Conservation (phyloP, 2,797 vertebrate genomes). For the Hypotaenidia okinawae region DNA sequence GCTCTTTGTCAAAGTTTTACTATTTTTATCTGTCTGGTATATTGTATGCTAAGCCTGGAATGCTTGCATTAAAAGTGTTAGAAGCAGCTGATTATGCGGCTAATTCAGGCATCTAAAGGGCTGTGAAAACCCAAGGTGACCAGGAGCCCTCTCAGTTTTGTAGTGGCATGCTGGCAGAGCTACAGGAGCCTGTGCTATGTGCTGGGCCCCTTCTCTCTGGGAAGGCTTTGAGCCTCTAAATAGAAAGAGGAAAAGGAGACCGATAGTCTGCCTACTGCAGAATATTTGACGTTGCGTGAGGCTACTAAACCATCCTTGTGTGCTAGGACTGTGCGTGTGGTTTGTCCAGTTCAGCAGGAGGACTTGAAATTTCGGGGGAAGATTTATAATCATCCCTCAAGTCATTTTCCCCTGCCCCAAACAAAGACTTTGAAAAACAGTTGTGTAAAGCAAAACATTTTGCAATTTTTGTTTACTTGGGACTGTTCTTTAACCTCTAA, state of each 20-base stretch:
- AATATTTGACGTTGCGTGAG: background rate
- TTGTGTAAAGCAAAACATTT: background rate
- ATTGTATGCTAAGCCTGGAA: background rate
- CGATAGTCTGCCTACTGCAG: accelerated
- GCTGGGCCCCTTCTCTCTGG: background rate
- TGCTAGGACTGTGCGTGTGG: background rate
- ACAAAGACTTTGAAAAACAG: background rate
- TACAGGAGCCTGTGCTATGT: accelerated
- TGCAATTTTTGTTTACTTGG: background rate
- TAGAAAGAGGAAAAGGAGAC: background rate
- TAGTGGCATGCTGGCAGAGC: background rate
- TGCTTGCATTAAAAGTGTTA: accelerated
- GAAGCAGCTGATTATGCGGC: background rate
- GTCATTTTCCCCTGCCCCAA: background rate
- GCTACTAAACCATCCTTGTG: background rate
- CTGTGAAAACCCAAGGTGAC: background rate
- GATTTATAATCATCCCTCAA: background rate
- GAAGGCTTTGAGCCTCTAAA: background rate
- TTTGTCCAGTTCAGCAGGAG: background rate
- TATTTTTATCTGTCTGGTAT: background rate
- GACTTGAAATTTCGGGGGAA: background rate
- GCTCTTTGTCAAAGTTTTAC: background rate
- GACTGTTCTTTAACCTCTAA: background rate
- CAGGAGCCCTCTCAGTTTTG: background rate
- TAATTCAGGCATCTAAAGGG: background rate